phyloP scores from a whole-genome alignment of 2,797 vertebrate species.

The Sciurus vulgaris region DNA sequence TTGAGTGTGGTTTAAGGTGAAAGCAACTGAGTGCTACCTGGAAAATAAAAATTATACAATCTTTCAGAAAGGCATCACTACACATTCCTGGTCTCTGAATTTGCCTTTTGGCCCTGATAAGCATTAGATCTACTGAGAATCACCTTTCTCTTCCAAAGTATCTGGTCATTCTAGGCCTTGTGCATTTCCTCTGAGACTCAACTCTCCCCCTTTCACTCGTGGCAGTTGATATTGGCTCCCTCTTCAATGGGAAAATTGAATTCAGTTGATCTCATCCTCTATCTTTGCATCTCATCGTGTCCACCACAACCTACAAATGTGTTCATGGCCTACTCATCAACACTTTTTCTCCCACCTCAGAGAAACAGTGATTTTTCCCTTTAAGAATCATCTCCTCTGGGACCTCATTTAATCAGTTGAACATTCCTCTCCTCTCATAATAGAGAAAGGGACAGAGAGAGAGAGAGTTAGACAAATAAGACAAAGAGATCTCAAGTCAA shows the following conservation, averaged over 20 bases:
- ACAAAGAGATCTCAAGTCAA: background rate
- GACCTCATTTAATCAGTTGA: conserved; percentile 20
- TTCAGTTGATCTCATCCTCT: background rate
- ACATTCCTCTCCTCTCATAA: background rate
- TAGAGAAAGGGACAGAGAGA: too few relatives aligned
- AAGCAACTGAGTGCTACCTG: background rate
- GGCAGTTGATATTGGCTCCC: background rate
- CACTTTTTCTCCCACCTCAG: background rate
- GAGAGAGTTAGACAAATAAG: too few relatives aligned
- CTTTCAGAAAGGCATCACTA: conserved; percentile 2
- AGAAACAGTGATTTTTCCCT: background rate
- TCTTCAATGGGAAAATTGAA: background rate
- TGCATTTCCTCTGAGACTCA: background rate
- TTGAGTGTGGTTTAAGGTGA: conserved; percentile 4
- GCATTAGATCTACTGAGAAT: background rate
- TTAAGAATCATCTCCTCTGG: background rate
- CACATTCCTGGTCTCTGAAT: background rate
- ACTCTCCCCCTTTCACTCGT: background rate
- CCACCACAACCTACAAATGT: background rate
- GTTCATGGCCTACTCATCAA: background rate
- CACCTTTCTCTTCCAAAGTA: background rate
- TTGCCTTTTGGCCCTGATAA: conserved; percentile 17
- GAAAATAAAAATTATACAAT: background rate
- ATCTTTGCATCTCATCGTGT: background rate
- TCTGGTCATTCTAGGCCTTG: background rate